Evolutionary conservation across 2,888 invertebrate species (phyloP).

Genomic region (Cerastoderma edule): DNA sequence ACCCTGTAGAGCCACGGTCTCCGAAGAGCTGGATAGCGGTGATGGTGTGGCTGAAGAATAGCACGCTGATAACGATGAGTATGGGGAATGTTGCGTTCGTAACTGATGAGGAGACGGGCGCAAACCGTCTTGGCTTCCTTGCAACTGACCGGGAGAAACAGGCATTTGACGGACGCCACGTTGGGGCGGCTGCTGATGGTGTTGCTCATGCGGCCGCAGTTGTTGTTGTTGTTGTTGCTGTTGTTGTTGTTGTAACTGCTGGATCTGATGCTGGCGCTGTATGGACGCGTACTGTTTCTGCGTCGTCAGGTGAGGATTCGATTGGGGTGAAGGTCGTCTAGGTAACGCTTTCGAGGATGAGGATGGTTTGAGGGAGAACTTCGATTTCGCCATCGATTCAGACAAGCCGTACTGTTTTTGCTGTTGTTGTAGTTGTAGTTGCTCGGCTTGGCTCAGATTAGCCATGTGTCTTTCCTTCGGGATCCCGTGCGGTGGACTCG

Average conservation of each 20-base stretch:
- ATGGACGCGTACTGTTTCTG: slow-evolving; percentile 39
- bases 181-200: slow-evolving; percentile 6
- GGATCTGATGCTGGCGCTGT: slow-evolving; percentile 38
- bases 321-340: slow-evolving; percentile 7
- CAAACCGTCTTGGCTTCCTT: background rate
- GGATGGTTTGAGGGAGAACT: background rate
- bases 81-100: slow-evolving; percentile 4
- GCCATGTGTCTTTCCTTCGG: slow-evolving; percentile 7
- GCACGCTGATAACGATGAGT: background rate
- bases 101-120: slow-evolving; percentile 1
- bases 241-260: slow-evolving; percentile 8
- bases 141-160: slow-evolving; percentile 7
- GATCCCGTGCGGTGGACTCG: background rate
- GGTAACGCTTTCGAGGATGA: background rate
- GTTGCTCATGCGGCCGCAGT: background rate
- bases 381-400: slow-evolving; percentile 12
- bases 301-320: slow-evolving; percentile 26
- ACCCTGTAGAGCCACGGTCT: slow-evolving; percentile 50
- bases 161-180: slow-evolving; percentile 7
- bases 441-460: background rate
- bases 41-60: slow-evolving; percentile 1
- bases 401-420: background rate
- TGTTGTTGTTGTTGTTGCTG: slow-evolving; percentile 14
- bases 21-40: slow-evolving; percentile 11
- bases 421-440: too few species aligned